A percentile compares a stretch with the other conserved stretches of the same genome.
These are phyloP conservation scores for fruit fly (Drosophila melanogaster) DNA, from an alignment of 1,140 invertebrate species.

Conservation along the genomic window DNA sequence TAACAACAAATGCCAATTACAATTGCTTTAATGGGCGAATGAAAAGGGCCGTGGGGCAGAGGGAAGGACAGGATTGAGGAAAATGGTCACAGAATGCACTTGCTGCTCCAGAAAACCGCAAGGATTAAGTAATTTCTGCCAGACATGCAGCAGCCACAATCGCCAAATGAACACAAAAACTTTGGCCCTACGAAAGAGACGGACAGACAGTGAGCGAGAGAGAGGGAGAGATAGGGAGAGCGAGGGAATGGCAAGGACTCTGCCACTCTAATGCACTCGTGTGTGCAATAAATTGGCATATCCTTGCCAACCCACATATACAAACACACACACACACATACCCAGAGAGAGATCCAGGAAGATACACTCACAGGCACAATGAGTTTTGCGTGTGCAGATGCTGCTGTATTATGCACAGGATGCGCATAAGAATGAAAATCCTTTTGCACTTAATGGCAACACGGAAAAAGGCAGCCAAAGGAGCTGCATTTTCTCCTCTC, in stretches of 20 bases:
- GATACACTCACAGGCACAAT: conserved; percentile 48
- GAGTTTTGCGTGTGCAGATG: conserved; percentile 75
- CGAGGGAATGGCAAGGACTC: conserved; percentile 30
- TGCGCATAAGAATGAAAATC: conserved; percentile 83
- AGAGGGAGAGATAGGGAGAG: neutral
- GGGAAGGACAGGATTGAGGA: conserved; percentile 1
- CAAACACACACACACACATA: conserved; percentile 2
- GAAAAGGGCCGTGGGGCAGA: neutral
- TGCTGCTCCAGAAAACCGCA: conserved; percentile 73
- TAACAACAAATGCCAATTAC: conserved; percentile 79
- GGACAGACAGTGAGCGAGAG: neutral
- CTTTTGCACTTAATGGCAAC: conserved; percentile 83
- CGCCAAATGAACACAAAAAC: conserved; percentile 82
- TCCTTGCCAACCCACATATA: conserved; percentile 59
- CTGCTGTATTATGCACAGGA: conserved; percentile 81
- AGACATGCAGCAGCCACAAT: conserved; percentile 83
- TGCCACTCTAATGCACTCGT: conserved; percentile 80
- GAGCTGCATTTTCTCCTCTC: conserved; percentile 3
- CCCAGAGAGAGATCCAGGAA: neutral
- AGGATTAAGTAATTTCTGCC: conserved; percentile 83
- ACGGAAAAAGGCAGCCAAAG: conserved; percentile 58
- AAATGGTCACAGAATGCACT: conserved; percentile 48
- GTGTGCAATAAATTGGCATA: conserved; percentile 83
- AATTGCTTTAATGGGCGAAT: conserved; percentile 70
- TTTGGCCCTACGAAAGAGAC: conserved; percentile 36